These are phyloP conservation scores for Porphyrio hochstetteri DNA, from an alignment of 2,113 vertebrate genomes.

Conservation along the genomic window DNA sequence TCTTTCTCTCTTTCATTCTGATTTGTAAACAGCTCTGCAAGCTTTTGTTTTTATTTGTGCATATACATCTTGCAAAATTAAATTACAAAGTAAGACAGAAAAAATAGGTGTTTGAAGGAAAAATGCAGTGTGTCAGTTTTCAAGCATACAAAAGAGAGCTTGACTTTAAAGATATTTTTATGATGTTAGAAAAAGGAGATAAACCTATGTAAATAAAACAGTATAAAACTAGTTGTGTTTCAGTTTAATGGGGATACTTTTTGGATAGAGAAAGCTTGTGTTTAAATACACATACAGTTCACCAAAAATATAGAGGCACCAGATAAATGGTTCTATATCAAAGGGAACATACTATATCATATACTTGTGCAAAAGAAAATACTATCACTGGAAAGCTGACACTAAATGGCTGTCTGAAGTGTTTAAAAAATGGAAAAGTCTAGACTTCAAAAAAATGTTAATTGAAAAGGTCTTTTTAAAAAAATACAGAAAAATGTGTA, in stretches of 20 bases:
- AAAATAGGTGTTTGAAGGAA: not conserved
- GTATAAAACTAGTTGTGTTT: not conserved
- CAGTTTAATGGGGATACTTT: not conserved
- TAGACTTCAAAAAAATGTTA: slow-evolving; percentile 39
- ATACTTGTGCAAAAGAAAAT: not conserved
- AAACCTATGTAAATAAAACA: not conserved
- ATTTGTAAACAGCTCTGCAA: not conserved
- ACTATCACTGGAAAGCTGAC: not conserved
- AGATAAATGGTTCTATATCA: not conserved
- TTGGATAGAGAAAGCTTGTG: not conserved
- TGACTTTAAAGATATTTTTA: not conserved
- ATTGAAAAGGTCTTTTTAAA: not conserved
- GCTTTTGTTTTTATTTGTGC: not conserved
- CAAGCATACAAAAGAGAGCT: not conserved
- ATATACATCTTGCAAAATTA: not conserved
- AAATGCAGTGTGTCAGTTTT: not conserved
- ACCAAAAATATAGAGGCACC: not conserved
- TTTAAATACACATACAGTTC: not conserved
- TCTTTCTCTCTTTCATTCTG: not conserved
- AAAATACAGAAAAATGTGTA: not conserved
- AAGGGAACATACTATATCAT: not conserved
- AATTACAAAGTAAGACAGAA: not conserved
- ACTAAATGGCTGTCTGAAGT: slow-evolving; percentile 5
- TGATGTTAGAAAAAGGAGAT: not conserved
- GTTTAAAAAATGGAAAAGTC: not conserved